Base-by-base conservation (phyloP, 2,797 vertebrate species). In the Thunnus albacares region DNA sequence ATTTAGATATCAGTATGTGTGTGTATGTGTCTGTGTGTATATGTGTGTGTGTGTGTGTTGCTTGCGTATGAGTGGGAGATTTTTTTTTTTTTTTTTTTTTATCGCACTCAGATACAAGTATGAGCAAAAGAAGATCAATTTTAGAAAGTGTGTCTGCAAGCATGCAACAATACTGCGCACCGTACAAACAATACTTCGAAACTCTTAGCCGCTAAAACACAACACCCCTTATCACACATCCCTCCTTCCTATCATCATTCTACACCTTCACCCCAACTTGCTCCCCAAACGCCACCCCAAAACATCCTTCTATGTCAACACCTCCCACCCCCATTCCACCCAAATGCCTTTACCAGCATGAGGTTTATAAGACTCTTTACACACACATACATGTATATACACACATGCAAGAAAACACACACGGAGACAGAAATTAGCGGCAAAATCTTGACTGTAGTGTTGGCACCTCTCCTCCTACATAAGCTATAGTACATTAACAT, bases 1-100 rank as follows among this genome's bases (percentile, higher is more conserved):
- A 97, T 98, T 95, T 92, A 97, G 96, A 96, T 96, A 97, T 95
- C 94, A 93, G 94, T 95, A 91, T 80, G 74, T 83, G 84, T 84
- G 79, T 80, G 75, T 80, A 49, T 77, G 69, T 83, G 53, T 66
- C 62, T 77, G 71, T 57, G 57, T 53, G 57, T 67, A 26, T 67
- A 75, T 61, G 71, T 70, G 60, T 70, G 59, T 55, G 20, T 38
- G 66, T 38, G 66, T 71, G 69, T 30, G 61, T 77, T 70, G 72
- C 70, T 69, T 2, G 5, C 30, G 53, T 55, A 45, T 17, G 68
- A 83, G 78, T 68, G 74, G 84, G 85, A 87, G 79, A 62, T 45
- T 15, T 15, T 69, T 80, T 81, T 51, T 58, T 41, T 88, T 88
- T 73, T 71, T 82, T 83, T 78, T 60, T 85, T 90, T 90, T 75